Evolutionary conservation across 2,888 invertebrate species (phyloP).

Genomic region (Prosapia bicincta): DNA sequence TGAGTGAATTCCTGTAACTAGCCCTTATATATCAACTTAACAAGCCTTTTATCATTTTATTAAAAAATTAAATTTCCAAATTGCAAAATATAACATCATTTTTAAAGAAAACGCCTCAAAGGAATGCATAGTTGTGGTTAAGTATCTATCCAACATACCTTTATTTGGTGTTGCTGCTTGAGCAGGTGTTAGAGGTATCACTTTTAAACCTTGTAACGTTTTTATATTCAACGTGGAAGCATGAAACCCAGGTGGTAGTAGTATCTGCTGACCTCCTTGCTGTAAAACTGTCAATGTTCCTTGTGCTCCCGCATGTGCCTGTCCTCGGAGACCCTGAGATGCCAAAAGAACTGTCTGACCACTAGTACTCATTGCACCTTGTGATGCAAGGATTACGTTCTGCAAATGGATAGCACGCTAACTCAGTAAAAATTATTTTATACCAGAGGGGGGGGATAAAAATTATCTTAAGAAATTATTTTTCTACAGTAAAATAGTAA

Average conservation of each 20-base stretch:
- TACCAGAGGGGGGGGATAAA: too few species aligned
- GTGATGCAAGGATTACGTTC: conserved; percentile 40
- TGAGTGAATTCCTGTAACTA: too few species aligned
- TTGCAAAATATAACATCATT: too few species aligned
- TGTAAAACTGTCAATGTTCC: conserved; percentile 41
- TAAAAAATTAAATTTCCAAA: too few species aligned
- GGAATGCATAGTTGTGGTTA: too few species aligned
- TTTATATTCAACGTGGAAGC: conserved; percentile 59
- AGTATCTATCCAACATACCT: conserved; percentile 17
- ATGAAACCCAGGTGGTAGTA: conserved; percentile 59
- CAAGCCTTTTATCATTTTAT: too few species aligned
- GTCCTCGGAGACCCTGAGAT: conserved; percentile 33
- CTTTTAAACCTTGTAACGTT: conserved; percentile 59
- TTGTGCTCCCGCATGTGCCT: conserved; percentile 33
- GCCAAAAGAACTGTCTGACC: conserved; percentile 37
- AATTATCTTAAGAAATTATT: too few species aligned
- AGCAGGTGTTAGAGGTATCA: conserved; percentile 51
- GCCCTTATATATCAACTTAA: too few species aligned
- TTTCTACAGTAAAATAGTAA: too few species aligned
- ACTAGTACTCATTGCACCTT: conserved; percentile 35
- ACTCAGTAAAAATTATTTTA: too few species aligned
- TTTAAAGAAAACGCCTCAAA: too few species aligned
- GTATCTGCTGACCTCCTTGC: conserved; percentile 52
- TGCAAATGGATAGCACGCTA: too few species aligned
- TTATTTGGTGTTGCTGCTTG: conserved; percentile 4